Evolutionary conservation across 2,113 vertebrate species (phyloP).

Genomic region (Podocnemis expansa): DNA sequence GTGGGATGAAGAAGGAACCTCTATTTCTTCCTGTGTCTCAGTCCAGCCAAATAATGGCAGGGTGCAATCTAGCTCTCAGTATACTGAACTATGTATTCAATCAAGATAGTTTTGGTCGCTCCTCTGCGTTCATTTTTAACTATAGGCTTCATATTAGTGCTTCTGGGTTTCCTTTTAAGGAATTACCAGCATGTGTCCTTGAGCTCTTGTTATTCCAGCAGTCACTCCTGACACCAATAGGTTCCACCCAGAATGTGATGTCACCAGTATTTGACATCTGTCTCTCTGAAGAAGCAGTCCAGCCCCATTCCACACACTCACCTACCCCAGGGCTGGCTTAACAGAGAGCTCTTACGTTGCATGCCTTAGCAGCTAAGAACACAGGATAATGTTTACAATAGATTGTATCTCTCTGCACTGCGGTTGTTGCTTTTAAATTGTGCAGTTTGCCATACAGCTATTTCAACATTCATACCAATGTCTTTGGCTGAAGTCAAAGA

Average conservation of each 20-base stretch:
- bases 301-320: neutral
- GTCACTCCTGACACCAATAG: conserved; percentile 22
- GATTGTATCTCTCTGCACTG: neutral
- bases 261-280: neutral
- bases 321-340: neutral
- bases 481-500: neutral
- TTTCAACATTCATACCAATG: neutral
- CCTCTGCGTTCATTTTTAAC: neutral
- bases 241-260: neutral
- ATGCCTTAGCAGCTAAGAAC: neutral
- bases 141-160: neutral
- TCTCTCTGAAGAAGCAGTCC: neutral
- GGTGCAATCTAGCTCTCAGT: neutral
- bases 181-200: neutral
- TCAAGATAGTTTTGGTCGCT: neutral
- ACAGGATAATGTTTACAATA: neutral
- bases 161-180: neutral
- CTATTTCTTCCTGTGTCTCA: neutral
- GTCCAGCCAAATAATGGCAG: accelerated
- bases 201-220: neutral
- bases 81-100: neutral
- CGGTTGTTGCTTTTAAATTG: neutral
- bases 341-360: conserved; percentile 21
- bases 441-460: neutral
- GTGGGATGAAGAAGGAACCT: neutral